Conservation (phyloP, 2,888 invertebrate species). For the Diarsia rubi region DNA sequence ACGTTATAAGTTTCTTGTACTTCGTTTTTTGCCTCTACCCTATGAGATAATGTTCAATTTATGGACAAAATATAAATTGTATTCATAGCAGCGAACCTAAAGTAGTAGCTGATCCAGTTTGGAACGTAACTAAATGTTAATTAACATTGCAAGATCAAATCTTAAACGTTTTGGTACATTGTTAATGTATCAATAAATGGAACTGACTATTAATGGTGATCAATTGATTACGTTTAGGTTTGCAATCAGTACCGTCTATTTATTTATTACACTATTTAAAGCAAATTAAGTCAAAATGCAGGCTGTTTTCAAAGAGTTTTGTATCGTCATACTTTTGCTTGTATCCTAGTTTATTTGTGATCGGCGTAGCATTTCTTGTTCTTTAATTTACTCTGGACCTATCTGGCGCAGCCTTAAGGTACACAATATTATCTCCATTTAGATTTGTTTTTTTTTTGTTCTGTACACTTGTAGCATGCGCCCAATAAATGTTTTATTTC, state of each 20-base stretch:
- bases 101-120: slow-evolving; percentile 22
- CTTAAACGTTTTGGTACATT: slow-evolving; percentile 24
- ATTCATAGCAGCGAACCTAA: slow-evolving; percentile 15
- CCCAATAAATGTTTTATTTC: too few relatives aligned
- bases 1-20: slow-evolving; percentile 3
- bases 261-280: neutral
- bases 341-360: neutral
- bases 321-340: neutral
- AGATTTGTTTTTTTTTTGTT: too few relatives aligned
- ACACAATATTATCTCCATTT: too few relatives aligned
- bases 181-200: slow-evolving; percentile 27
- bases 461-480: too few relatives aligned
- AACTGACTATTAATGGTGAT: slow-evolving; percentile 10
- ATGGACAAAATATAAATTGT: slow-evolving; percentile 1
- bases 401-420: too few relatives aligned
- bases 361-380: neutral
- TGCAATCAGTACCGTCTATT: too few relatives aligned
- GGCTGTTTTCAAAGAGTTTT: neutral
- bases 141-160: slow-evolving; percentile 41
- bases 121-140: slow-evolving; percentile 20
- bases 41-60: neutral
- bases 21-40: neutral
- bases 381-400: too few relatives aligned
- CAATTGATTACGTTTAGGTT: slow-evolving; percentile 4
- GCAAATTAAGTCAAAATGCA: neutral